These are phyloP conservation scores for Melospiza melodia DNA, from an alignment of 2,113 vertebrate species.

Conservation along the genomic window DNA sequence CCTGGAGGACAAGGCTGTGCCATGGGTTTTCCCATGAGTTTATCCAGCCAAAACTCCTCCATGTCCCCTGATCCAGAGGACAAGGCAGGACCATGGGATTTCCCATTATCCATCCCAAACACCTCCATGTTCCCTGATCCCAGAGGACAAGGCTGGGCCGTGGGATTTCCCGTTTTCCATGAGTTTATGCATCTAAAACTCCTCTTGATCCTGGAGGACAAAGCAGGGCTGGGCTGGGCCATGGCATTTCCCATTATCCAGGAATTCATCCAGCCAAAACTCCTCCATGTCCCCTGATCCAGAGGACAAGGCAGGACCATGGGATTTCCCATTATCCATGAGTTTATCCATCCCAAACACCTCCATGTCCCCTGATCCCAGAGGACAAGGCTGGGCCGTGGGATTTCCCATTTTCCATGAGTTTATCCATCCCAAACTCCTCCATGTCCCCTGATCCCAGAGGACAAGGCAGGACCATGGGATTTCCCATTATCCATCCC, in stretches of 20 bases:
- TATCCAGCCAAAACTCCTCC: not conserved
- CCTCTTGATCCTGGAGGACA: accelerated
- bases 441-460: accelerated
- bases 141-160: accelerated
- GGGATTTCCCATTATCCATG: not conserved
- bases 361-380: too few relatives aligned
- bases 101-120: not conserved
- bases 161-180: not conserved
- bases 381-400: too few relatives aligned
- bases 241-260: not conserved
- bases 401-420: not conserved
- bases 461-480: too few relatives aligned
- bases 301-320: accelerated
- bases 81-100: not conserved
- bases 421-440: not conserved
- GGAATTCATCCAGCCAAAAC: not conserved
- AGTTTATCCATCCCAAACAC: not conserved
- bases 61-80: accelerated
- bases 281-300: too few relatives aligned
- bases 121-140: too few relatives aligned
- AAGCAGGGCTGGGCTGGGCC: not conserved
- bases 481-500: not conserved
- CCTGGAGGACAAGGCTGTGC: accelerated
- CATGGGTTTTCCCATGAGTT: accelerated
- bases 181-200: not conserved